Evolutionary conservation across 2,888 invertebrate species (phyloP).

Genomic region (Chrysolina americana): DNA sequence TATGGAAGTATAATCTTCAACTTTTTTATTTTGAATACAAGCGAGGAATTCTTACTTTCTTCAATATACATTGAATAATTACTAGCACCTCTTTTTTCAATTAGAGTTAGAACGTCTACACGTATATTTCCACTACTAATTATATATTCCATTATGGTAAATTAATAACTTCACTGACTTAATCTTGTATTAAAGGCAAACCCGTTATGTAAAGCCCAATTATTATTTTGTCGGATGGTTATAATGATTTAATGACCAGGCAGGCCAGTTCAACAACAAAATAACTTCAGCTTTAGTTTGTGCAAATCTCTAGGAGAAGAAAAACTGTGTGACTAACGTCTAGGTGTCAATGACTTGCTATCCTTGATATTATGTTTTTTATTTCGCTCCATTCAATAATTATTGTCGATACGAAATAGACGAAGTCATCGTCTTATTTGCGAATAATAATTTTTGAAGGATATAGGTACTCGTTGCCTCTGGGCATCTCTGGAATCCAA

Average conservation of each 20-base stretch:
- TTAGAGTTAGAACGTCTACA: neutral
- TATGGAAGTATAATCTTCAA: neutral
- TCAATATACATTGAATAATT: neutral
- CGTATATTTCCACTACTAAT: slow-evolving; percentile 1
- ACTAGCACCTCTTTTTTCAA: slow-evolving; percentile 3
- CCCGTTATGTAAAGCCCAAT: slow-evolving; percentile 37
- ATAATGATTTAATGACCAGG: slow-evolving; percentile 34
- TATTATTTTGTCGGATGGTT: slow-evolving; percentile 25
- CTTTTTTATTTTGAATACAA: neutral
- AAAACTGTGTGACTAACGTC: slow-evolving; percentile 40
- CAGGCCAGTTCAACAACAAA: slow-evolving; percentile 31
- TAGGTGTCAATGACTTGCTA: slow-evolving; percentile 57
- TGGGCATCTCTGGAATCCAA: neutral
- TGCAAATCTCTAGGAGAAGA: slow-evolving; percentile 31
- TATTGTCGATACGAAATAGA: slow-evolving; percentile 28
- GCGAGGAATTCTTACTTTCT: slow-evolving; percentile 10
- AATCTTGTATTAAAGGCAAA: slow-evolving; percentile 27
- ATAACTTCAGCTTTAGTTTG: slow-evolving; percentile 18
- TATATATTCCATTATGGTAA: slow-evolving; percentile 25
- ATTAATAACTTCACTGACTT: slow-evolving; percentile 22
- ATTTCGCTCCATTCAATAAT: slow-evolving; percentile 44
- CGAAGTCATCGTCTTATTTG: slow-evolving; percentile 3
- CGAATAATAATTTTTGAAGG: neutral
- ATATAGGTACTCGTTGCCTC: neutral
- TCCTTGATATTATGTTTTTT: slow-evolving; percentile 55